Conservation (phyloP, 2,797 vertebrate species). For the Austrolebias charrua region DNA sequence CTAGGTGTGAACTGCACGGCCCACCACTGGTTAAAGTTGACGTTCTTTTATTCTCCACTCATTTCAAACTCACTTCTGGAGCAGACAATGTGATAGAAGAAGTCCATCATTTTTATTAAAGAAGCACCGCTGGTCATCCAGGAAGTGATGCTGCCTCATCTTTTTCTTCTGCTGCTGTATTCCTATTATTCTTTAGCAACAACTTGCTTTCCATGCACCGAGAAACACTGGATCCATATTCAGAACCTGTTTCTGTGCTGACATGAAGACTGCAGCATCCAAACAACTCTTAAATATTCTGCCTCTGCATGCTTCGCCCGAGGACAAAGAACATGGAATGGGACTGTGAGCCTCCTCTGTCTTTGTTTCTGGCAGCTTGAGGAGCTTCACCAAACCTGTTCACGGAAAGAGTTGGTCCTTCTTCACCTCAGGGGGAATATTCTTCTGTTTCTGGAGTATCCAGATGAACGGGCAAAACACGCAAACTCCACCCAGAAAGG, state of each 20-base stretch:
- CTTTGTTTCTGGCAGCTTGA: too few relatives aligned
- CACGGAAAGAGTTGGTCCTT: background rate
- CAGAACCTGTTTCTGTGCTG: background rate
- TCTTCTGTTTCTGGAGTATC: background rate
- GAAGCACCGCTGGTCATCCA: background rate
- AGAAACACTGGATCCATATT: slow-evolving; percentile 3
- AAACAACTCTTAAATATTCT: background rate
- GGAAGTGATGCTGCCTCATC: background rate
- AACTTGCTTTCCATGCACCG: background rate
- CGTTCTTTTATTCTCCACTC: too few relatives aligned
- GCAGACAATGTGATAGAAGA: too few relatives aligned
- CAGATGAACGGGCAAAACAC: too few relatives aligned
- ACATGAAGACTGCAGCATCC: background rate
- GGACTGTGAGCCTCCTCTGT: too few relatives aligned
- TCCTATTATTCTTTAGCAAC: slow-evolving; percentile 2
- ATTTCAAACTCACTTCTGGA: too few relatives aligned
- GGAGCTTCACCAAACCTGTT: too few relatives aligned
- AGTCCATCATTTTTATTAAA: too few relatives aligned
- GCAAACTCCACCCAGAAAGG: too few relatives aligned
- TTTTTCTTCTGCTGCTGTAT: background rate
- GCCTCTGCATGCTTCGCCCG: background rate
- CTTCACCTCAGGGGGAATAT: slow-evolving; percentile 24
- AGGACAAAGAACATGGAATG: slow-evolving; percentile 3
- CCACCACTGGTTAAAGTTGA: too few relatives aligned
- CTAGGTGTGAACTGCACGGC: too few relatives aligned